Base-by-base conservation (phyloP, 2,888 invertebrate species). In the Calephelis perditalis region DNA sequence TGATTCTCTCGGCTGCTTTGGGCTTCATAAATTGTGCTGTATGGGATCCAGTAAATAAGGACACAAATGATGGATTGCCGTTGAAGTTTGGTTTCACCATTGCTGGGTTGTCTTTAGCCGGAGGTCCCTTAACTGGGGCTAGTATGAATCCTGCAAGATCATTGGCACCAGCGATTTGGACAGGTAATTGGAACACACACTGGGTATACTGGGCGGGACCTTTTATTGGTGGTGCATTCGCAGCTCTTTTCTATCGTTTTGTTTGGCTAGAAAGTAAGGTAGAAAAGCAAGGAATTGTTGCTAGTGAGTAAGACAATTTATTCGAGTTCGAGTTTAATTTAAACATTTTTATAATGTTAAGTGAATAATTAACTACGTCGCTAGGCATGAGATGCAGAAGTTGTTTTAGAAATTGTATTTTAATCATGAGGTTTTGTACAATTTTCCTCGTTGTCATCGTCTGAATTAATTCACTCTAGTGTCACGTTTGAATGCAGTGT, bases 201-300 rank as follows among this genome's bases (percentile, higher is more conserved):
- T 96, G 95, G 96, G 83, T 93, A 1, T 95, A 93, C 72, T 95
- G 95, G 95, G 78, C 92, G 6, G 95, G 93, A 26, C 95, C 95
- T 0, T 59, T 81, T 1, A 40, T 40, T 40, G 40, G 40, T 4
- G 79, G 81, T 49, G 66, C 73, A 7, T 4, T 84, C 7, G 75
- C 86, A 5, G 72, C 79, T 0, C 2, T 80, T 6, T 68, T 85
- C 9, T 86, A 86, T 61, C 85, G 82, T 65, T 69, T 70, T 5
- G 52, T 74, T 40, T 84, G 81, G 73, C 59, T 81, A 35, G 70
- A 73, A 59, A 72, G 71, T 26, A 52, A 64, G 10, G 45, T 60
- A 54, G 40, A 8, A 40, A 60, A 62, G 11, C 57, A 64, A 36
- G 59, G 63, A 49, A 49, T 26, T 49, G 6, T 10, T 15, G 49